Base-by-base conservation (phyloP, 2,113 vertebrate genomes). In the Tachysurus vachellii region DNA sequence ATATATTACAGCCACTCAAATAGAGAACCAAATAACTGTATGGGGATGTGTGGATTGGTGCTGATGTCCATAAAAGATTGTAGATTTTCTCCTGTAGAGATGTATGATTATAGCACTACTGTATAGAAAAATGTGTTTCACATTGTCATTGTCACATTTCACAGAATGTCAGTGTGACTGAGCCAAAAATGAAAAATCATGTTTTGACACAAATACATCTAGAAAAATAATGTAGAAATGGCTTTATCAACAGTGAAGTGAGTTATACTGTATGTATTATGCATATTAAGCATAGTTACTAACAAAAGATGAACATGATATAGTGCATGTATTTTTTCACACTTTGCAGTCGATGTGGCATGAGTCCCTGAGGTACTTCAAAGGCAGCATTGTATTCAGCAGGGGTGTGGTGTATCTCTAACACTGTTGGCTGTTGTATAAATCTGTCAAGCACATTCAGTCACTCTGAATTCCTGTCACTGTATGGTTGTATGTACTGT, bases 1-100 rank as follows among this genome's bases (percentile, higher is more conserved):
- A 91, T 89, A 87, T 87, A 85, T 26, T 31, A 80, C 84, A 88
- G 85, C 88, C 57, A 14, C 0, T 26, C 19, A 80, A 31, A 54
- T 71, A 4, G 62, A 68, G 26, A 82, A 77, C 71, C 57, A 31
- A 75, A 82, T 73, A 85, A 91, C 89, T 88, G 23, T 36, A 80
- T 62, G 28, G 59, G 44, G 53, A 64, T 64, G 61, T 11, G 19
- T 42, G 9, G 8, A 9, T 17, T 16, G 50, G 26, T 54, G 6
- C 13, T 28, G 76, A 8, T 28, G 44, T 79, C 17, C 1, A 26
- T 53, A 12, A 53, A 36, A 23, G 16, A 73, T 7, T 73, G 47
- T 77, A 53, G 23, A 16, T 50, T 47, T 26, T 11, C 8, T 73
- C 66, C 19, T 44, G 42, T 73, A 23, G 10, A 73, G 36, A 36